Evolutionary conservation across 1,140 invertebrate genomes (phyloP).

Genomic region (Plectrocnemia conspersa): DNA sequence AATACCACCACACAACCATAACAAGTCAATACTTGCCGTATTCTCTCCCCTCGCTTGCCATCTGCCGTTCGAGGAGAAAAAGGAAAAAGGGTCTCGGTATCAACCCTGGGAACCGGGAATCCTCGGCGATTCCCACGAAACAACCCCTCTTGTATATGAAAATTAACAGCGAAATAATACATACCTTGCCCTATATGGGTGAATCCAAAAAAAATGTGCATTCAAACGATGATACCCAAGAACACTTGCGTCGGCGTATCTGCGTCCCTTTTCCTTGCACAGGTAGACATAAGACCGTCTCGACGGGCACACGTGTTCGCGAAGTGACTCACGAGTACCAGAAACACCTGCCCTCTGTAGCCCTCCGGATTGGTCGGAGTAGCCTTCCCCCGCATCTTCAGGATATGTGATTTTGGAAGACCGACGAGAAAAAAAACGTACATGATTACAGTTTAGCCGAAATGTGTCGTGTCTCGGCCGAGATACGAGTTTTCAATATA

Average conservation of each 20-base stretch:
- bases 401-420: conserved; percentile 30
- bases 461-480: conserved; percentile 27
- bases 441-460: conserved; percentile 32
- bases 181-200: conserved; percentile 31
- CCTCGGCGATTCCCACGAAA: conserved; percentile 33
- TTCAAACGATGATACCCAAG: conserved; percentile 28
- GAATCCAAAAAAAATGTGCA: conserved; percentile 27
- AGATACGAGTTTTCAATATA: conserved; percentile 7
- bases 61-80: conserved; percentile 31
- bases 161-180: conserved; percentile 36
- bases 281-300: conserved; percentile 12
- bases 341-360: conserved; percentile 28
- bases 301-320: conserved; percentile 32
- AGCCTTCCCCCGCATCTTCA: conserved; percentile 16
- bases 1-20: conserved; percentile 18
- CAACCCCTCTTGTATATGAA: conserved; percentile 35
- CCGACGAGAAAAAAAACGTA: conserved; percentile 21
- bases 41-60: conserved; percentile 28
- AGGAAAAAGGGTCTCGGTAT: conserved; percentile 29
- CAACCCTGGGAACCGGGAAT: conserved; percentile 34
- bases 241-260: conserved; percentile 20
- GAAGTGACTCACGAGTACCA: conserved; percentile 26
- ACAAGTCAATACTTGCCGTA: conserved; percentile 24
- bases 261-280: conserved; percentile 8
- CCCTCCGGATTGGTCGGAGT: conserved; percentile 23